Percentiles rank a stretch among this genome's conserved stretches.
Conservation (phyloP, 2,888 invertebrate genomes). For the Stictocephala bisonia region DNA sequence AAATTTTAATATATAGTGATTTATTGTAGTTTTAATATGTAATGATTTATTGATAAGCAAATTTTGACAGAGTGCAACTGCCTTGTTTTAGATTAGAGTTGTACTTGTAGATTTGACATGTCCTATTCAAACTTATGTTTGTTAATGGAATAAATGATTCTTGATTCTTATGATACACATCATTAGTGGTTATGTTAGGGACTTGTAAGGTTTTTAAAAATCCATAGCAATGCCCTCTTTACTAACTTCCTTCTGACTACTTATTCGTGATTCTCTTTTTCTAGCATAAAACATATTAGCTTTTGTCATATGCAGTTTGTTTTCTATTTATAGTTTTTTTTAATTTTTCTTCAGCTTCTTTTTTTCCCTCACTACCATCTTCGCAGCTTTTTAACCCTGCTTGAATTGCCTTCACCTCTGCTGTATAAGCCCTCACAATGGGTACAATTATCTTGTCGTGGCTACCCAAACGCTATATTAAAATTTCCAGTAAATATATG, state of each 20-base stretch:
- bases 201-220: neutral
- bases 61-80: no score
- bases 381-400: neutral
- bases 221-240: neutral
- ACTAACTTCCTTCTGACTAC: neutral
- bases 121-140: no score
- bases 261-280: neutral
- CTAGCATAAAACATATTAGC: neutral
- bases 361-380: neutral
- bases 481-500: neutral
- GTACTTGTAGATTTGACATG: no score
- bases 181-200: no score
- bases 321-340: neutral
- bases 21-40: no score
- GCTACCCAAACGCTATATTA: neutral
- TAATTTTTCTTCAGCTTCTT: neutral
- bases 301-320: neutral
- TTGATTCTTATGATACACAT: no score
- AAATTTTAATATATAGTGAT: no score
- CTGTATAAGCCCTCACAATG: neutral
- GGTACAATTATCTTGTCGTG: neutral
- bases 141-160: no score
- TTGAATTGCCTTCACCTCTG: no score
- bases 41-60: no score
- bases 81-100: no score